phyloP scores from a whole-genome alignment of 2,888 invertebrate species.

The Tiliacea aurago region DNA sequence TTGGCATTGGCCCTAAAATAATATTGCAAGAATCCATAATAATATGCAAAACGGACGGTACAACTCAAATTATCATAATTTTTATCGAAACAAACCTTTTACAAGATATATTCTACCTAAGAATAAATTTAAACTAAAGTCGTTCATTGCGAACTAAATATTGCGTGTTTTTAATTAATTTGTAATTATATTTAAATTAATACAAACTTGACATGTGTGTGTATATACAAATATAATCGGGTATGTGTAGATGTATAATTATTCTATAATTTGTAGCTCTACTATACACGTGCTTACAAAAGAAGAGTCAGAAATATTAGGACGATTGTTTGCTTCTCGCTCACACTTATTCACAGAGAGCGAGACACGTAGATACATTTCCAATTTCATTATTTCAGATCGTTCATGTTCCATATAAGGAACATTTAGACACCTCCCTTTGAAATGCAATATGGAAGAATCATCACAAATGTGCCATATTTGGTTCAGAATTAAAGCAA shows the following conservation, averaged over 20 bases:
- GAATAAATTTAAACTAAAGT: constrained; percentile 60
- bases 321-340: neutral
- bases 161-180: constrained; percentile 51
- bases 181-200: constrained; percentile 35
- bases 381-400: neutral
- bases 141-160: constrained; percentile 57
- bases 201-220: constrained; percentile 38
- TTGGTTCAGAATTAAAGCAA: neutral
- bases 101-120: constrained; percentile 50
- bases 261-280: constrained; percentile 10
- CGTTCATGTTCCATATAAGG: neutral
- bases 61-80: constrained; percentile 41
- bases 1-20: no score
- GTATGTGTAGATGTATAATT: constrained; percentile 9
- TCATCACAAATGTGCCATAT: neutral
- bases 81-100: constrained; percentile 21
- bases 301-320: neutral
- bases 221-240: constrained; percentile 39
- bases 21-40: constrained; percentile 6
- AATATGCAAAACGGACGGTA: constrained; percentile 24
- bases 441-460: constrained; percentile 9
- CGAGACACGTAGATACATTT: neutral
- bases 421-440: neutral
- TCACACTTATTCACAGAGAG: neutral
- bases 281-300: neutral